Evolutionary conservation across 1,140 invertebrate genomes (phyloP).

Genomic region (Tetraneura akinire): DNA sequence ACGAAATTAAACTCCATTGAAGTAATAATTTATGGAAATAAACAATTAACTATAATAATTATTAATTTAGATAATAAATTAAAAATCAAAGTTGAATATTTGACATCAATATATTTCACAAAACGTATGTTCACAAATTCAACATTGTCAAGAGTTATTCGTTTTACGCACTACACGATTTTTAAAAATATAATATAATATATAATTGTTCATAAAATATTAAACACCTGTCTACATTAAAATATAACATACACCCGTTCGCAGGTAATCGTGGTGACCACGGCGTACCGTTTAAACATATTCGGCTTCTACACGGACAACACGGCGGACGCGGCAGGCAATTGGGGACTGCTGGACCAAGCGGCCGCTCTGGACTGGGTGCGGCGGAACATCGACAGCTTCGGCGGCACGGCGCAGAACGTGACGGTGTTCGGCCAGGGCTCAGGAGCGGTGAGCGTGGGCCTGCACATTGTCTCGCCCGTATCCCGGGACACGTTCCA

Average conservation of each 20-base stretch:
- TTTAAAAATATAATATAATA: too few relatives aligned
- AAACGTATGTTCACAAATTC: too few relatives aligned
- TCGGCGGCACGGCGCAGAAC: constrained; percentile 81
- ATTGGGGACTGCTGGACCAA: constrained; percentile 90
- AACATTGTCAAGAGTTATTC: too few relatives aligned
- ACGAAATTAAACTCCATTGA: too few relatives aligned
- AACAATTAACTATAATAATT: too few relatives aligned
- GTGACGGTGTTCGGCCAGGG: constrained; percentile 88
- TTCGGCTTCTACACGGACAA: constrained; percentile 60
- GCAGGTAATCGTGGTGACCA: constrained; percentile 75
- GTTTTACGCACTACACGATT: too few relatives aligned
- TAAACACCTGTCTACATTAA: too few relatives aligned
- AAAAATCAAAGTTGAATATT: too few relatives aligned
- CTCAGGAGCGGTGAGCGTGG: constrained; percentile 74
- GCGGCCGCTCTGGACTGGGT: constrained; percentile 84
- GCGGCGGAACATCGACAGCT: constrained; percentile 79
- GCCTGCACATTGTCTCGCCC: constrained; percentile 69
- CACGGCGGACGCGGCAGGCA: constrained; percentile 78
- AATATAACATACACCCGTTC: neutral
- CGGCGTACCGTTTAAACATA: constrained; percentile 77
- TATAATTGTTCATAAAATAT: too few relatives aligned
- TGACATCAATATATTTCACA: too few relatives aligned
- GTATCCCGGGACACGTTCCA: constrained; percentile 65
- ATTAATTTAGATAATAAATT: too few relatives aligned
- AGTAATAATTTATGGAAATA: too few relatives aligned